Conservation (phyloP, 2,888 invertebrate species). For the Agrochola lychnidis region DNA sequence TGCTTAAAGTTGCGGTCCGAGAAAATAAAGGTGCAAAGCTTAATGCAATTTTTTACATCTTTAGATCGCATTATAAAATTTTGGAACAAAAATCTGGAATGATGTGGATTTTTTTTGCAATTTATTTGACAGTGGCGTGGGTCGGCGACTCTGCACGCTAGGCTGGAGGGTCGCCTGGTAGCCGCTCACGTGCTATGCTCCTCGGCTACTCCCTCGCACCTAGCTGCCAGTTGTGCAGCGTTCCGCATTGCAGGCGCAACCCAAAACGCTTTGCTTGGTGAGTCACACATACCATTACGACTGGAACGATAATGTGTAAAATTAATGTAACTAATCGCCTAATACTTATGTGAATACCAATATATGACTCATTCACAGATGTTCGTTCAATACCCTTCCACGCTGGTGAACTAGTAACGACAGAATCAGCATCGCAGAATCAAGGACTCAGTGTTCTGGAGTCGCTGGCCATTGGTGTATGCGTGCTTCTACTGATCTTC, state of each 20-base stretch:
- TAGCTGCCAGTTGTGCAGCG: conserved; percentile 95
- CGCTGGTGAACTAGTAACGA: conserved; percentile 90
- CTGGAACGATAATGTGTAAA: conserved; percentile 34
- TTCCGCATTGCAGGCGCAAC: conserved; percentile 96
- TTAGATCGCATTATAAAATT: conserved; percentile 55
- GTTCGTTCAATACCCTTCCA: conserved; percentile 95
- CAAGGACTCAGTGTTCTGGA: conserved; percentile 94
- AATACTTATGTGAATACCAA: conserved; percentile 40
- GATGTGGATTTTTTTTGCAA: conserved; percentile 49
- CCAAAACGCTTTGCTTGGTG: conserved; percentile 84
- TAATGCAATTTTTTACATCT: conserved; percentile 69
- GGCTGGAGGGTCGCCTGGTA: conserved; percentile 95
- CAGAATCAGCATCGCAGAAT: conserved; percentile 87
- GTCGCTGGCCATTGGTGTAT: conserved; percentile 95
- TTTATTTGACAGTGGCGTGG: conserved; percentile 94
- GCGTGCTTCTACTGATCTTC: conserved; percentile 94
- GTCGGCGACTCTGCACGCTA: conserved; percentile 93
- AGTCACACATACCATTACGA: conserved; percentile 51
- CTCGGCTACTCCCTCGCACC: conserved; percentile 89
- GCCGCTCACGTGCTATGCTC: conserved; percentile 95
- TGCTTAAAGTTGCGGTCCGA: conserved; percentile 68
- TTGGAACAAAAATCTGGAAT: conserved; percentile 55
- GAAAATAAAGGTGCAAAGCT: conserved; percentile 66
- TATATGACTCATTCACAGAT: conserved; percentile 86
- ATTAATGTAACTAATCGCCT: conserved; percentile 46